Evolutionary conservation across 2,113 vertebrate genomes (phyloP).

Genomic region (Ovis aries): DNA sequence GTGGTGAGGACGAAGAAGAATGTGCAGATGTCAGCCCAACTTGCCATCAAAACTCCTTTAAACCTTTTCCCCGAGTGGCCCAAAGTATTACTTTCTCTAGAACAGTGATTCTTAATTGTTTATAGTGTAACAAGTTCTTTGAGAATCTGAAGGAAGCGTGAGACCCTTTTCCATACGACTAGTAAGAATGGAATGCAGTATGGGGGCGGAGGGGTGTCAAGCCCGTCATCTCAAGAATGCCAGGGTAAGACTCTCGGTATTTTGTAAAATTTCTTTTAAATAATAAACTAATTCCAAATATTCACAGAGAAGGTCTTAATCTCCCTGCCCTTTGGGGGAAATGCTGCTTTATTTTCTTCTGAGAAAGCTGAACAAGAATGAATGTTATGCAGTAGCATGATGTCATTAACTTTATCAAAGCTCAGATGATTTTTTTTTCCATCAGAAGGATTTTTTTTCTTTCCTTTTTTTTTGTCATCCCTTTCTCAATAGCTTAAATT

Average conservation of each 20-base stretch:
- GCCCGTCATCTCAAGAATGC: background rate
- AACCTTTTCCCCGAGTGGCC: background rate
- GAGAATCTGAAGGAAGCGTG: background rate
- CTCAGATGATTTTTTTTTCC: background rate
- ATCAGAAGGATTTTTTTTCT: background rate
- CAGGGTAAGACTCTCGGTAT: background rate
- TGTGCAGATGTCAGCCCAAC: background rate
- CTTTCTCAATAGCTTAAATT: background rate
- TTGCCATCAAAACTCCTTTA: background rate
- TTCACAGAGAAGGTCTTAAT: background rate
- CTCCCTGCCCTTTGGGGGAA: background rate
- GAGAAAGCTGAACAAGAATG: background rate
- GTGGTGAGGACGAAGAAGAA: background rate
- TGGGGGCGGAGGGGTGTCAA: background rate
- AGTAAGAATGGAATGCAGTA: background rate
- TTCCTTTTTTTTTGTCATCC: background rate
- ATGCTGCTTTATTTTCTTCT: background rate
- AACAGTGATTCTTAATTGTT: background rate
- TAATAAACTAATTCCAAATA: background rate
- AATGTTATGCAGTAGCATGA: background rate
- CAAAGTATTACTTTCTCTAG: conserved; percentile 3
- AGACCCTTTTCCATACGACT: background rate
- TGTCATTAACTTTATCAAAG: background rate
- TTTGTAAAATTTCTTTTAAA: background rate
- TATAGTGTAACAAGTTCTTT: background rate